A percentile compares a stretch with the other conserved stretches of the same genome.
Conservation (phyloP, 1,140 invertebrate genomes). For the Drosophila busckii region DNA sequence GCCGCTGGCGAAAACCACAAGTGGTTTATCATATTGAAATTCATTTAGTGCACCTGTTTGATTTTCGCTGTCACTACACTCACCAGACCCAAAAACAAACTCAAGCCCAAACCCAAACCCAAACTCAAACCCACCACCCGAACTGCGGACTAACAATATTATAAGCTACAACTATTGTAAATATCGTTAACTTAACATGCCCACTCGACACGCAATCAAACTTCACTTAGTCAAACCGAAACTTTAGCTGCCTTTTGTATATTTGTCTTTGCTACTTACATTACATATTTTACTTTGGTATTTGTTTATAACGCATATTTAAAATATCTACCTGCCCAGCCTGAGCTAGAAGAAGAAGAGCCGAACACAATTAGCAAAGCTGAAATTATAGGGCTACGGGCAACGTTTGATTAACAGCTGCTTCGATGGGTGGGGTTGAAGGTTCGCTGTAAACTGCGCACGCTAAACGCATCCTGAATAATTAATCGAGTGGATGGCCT, state of each 20-base stretch:
- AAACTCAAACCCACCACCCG: background rate
- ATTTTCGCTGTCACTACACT: constrained; percentile 67
- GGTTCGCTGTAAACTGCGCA: no score
- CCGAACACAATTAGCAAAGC: no score
- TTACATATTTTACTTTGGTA: no score
- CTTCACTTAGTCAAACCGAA: constrained; percentile 24
- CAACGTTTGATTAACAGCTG: no score
- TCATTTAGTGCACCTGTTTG: constrained; percentile 78
- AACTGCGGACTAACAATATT: constrained; percentile 42
- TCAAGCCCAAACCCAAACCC: background rate
- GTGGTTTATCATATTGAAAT: constrained; percentile 74
- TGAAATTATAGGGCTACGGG: no score
- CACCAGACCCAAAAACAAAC: constrained; percentile 1
- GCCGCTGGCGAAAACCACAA: no score
- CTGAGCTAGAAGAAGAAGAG: no score
- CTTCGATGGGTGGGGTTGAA: no score
- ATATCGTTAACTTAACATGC: constrained; percentile 69
- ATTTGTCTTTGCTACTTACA: no score
- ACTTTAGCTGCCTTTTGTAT: background rate
- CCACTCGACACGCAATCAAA: constrained; percentile 62
- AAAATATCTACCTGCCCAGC: constrained; percentile 41
- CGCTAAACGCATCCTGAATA: constrained; percentile 1
- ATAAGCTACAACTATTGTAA: no score
- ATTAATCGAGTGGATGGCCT: constrained; percentile 22
- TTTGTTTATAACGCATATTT: constrained; percentile 40